These are phyloP conservation scores for Epistrophella euchroma DNA, from an alignment of 2,888 invertebrate species.

Conservation along the genomic window DNA sequence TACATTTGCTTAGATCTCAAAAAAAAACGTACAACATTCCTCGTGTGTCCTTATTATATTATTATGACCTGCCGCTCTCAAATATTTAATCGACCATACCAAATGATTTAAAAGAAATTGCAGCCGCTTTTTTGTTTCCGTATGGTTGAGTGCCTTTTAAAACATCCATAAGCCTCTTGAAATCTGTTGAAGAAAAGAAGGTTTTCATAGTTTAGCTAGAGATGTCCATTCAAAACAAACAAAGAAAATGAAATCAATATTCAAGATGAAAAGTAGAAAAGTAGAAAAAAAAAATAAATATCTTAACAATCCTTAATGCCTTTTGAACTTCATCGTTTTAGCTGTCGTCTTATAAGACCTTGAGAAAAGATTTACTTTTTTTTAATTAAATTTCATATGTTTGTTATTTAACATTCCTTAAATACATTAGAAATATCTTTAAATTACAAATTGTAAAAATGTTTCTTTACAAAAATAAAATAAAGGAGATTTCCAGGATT, in stretches of 20 bases:
- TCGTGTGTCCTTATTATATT: conserved; percentile 42
- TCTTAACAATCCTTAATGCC: conserved; percentile 34
- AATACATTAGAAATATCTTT: conserved; percentile 35
- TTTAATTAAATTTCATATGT: conserved; percentile 56
- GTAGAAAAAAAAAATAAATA: conserved; percentile 28
- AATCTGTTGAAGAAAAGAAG: conserved; percentile 55
- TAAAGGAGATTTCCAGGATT: conserved; percentile 16
- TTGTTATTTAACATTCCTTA: conserved; percentile 44
- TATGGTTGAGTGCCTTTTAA: conserved; percentile 56
- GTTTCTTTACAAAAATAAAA: not conserved
- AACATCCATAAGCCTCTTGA: conserved; percentile 69
- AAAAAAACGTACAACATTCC: too few relatives aligned
- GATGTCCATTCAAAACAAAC: conserved; percentile 64
- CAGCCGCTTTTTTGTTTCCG: conserved; percentile 42
- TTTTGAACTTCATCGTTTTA: conserved; percentile 29
- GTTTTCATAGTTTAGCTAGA: conserved; percentile 40
- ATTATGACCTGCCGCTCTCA: conserved; percentile 42
- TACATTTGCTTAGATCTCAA: not conserved
- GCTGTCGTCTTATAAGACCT: conserved; percentile 58
- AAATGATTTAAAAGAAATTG: conserved; percentile 56
- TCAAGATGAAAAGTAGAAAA: conserved; percentile 29
- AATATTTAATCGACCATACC: conserved; percentile 47
- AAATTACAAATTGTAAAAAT: not conserved
- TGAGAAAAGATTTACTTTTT: conserved; percentile 32
- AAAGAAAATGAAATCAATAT: conserved; percentile 69